Percentiles rank a stretch among this genome's conserved stretches.
Conservation (phyloP, 2,113 vertebrate species). For the Aplodontia rufa region DNA sequence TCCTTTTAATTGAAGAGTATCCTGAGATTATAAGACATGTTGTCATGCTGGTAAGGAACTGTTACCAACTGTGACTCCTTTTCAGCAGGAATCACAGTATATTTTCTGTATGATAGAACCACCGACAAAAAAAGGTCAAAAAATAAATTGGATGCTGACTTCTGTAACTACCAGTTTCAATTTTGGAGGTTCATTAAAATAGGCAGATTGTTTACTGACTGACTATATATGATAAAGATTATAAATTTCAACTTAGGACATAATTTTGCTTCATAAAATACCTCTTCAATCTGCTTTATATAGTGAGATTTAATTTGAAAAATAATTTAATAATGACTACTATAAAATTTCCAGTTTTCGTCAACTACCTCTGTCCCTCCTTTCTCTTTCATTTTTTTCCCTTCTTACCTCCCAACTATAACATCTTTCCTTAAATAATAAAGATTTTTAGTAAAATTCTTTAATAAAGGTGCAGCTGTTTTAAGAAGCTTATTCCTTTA, state of each 20-base stretch:
- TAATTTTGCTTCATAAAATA: neutral
- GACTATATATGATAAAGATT: constrained; percentile 14
- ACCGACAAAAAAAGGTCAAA: neutral
- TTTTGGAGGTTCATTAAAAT: neutral
- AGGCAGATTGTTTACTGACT: neutral
- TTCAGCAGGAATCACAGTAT: neutral
- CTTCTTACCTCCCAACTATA: neutral
- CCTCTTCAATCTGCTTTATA: neutral
- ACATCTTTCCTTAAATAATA: neutral
- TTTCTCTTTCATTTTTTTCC: neutral
- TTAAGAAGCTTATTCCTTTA: neutral
- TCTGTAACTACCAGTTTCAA: neutral
- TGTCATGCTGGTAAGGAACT: neutral
- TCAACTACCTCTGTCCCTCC: neutral
- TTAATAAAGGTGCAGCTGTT: neutral
- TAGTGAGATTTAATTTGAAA: constrained; percentile 39
- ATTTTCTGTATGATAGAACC: neutral
- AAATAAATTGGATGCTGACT: constrained; percentile 47
- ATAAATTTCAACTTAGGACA: neutral
- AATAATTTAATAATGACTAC: neutral
- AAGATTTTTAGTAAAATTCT: neutral
- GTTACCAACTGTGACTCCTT: neutral
- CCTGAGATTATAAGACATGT: neutral
- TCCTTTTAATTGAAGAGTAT: constrained; percentile 32
- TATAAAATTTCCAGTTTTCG: neutral